Evolutionary conservation across 1,140 invertebrate species (phyloP).

Genomic region (Leptopilina boulardi): DNA sequence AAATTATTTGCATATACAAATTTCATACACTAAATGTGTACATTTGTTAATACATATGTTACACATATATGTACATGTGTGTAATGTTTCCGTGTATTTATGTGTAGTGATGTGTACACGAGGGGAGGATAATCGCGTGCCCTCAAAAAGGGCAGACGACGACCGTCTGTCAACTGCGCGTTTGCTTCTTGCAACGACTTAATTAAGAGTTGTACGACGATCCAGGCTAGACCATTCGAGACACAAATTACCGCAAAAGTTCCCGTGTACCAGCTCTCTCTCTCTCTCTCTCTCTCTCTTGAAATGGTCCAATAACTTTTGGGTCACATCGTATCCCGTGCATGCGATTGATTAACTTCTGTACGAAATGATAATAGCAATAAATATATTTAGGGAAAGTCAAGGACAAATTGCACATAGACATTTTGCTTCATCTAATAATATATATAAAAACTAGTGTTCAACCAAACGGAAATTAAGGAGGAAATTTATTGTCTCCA

Average conservation of each 20-base stretch:
- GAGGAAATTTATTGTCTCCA: not conserved
- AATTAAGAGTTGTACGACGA: constrained; percentile 55
- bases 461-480: not conserved
- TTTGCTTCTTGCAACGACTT: constrained; percentile 55
- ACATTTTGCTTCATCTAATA: not conserved
- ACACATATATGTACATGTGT: no score
- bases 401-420: constrained; percentile 21
- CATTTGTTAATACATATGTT: no score
- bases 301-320: constrained; percentile 30
- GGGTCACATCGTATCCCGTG: not conserved
- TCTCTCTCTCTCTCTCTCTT: no score
- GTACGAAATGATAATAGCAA: constrained; percentile 27
- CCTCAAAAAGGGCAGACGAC: constrained; percentile 33
- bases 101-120: constrained; percentile 23
- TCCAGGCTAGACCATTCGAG: constrained; percentile 35
- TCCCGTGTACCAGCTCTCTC: not conserved
- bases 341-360: constrained; percentile 14
- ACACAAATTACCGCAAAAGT: constrained; percentile 45
- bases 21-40: no score
- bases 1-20: no score
- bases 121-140: constrained; percentile 32
- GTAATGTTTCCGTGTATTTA: constrained; percentile 35
- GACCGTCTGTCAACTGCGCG: constrained; percentile 48
- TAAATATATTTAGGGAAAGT: not conserved
- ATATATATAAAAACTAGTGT: not conserved